Conservation (phyloP, 2,113 vertebrate species). For the Dicentrarchus labrax region DNA sequence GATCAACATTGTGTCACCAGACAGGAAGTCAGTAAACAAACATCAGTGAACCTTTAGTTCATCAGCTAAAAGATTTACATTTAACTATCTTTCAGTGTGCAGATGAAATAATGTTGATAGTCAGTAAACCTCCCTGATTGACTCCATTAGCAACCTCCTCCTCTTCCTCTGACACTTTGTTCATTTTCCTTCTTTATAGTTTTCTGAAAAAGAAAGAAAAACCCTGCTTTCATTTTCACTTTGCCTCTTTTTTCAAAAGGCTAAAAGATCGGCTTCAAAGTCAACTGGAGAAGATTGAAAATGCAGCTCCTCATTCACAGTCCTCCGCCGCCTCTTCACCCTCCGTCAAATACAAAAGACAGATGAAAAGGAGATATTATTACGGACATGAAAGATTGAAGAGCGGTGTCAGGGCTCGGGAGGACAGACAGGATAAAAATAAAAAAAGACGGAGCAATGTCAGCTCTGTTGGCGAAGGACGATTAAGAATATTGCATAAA, state of each 20-base stretch:
- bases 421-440: not conserved
- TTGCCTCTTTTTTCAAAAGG: conserved; percentile 35
- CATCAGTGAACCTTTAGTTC: no score
- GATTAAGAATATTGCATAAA: conserved; percentile 48
- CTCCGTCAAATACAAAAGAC: conserved; percentile 54
- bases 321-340: conserved; percentile 18
- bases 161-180: not conserved
- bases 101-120: no score
- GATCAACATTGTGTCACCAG: no score
- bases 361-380: conserved; percentile 56
- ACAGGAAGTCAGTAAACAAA: no score
- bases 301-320: conserved; percentile 41
- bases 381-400: conserved; percentile 51
- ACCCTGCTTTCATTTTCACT: conserved; percentile 25
- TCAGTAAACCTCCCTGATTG: no score
- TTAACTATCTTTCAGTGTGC: no score
- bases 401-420: conserved; percentile 45
- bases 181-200: not conserved
- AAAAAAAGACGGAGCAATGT: conserved; percentile 39
- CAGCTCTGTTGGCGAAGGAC: conserved; percentile 62
- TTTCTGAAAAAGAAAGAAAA: not conserved
- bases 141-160: not conserved
- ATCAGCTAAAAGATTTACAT: no score
- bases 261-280: conserved; percentile 48
- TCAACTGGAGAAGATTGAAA: conserved; percentile 48